Evolutionary conservation across 2,113 vertebrate genomes (phyloP).

Genomic region (Capreolus pygargus): DNA sequence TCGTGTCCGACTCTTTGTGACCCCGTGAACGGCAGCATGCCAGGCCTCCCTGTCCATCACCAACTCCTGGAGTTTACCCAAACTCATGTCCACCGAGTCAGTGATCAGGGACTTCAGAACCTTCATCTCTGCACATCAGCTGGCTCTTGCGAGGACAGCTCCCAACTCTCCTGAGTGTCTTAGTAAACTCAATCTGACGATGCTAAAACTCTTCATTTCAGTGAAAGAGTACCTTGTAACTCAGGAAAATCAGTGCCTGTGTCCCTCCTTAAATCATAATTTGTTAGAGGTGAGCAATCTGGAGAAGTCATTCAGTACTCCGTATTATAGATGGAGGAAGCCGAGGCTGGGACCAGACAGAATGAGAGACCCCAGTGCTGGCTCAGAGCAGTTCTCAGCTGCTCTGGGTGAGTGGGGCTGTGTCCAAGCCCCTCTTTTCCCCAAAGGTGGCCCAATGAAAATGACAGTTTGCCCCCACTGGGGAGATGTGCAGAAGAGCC

Average conservation of each 20-base stretch:
- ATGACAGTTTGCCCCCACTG: background rate
- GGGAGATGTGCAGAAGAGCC: background rate
- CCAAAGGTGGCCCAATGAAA: background rate
- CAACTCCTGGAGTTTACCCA: background rate
- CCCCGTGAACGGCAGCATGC: background rate
- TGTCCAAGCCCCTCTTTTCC: background rate
- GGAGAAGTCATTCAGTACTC: background rate
- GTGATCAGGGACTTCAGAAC: background rate
- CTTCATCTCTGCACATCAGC: background rate
- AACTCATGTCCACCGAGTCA: background rate
- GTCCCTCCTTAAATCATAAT: background rate
- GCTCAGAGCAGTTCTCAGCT: background rate
- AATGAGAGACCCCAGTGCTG: rapidly evolving
- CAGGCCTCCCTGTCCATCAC: background rate
- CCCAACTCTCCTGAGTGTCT: background rate
- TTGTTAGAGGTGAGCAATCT: background rate
- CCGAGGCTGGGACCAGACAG: background rate
- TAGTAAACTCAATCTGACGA: background rate
- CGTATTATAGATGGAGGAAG: rapidly evolving
- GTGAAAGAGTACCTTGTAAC: background rate
- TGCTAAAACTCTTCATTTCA: background rate
- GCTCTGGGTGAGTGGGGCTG: background rate
- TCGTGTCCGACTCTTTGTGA: rapidly evolving
- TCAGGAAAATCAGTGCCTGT: background rate
- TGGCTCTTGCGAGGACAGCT: background rate